Base-by-base conservation (phyloP, 2,888 invertebrate genomes). In the Dynastes hyllus region DNA sequence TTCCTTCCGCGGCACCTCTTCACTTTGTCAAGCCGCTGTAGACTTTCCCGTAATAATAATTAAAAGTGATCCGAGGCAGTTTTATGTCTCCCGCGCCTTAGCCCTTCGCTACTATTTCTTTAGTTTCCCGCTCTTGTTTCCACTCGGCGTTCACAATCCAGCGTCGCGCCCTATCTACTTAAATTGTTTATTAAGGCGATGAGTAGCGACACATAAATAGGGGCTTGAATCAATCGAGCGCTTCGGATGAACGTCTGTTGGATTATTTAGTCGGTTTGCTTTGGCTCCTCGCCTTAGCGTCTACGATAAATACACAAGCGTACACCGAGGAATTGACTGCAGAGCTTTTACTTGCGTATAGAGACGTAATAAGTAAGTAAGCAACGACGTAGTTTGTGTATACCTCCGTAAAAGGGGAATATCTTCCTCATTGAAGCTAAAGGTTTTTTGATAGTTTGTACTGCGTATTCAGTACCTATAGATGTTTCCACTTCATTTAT, bases 151-250 rank as follows among this genome's bases (percentile, higher is more conserved):
- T 40, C 45, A 11, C 45, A 45, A 45, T 13, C 29, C 45, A 8
- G 22, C 22, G 16, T 55, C 55, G 3, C 22, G 8, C 22, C 3
- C 22, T 55, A 16, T 32, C 73, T 61, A 61, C 73, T 75, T 75
- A 63, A 75, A 75, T 75, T 58, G 73, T 75, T 75, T 61, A 75
- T 75, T 75, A 73, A 75, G 61, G 73, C 73, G 40, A 29, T 61
- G 61, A 45, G 61, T 50, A 27, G 73, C 29, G 45, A 50, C 22
- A 61, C 58, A 40, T 75, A 75, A 75, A 75, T 75, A 61, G 73
- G 40, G 55, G 27, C 73, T 75, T 16, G 61, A 75, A 75, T 75
- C 73, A 75, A 75, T 75, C 73, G 73, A 61, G 61, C 73, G 73
- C 73, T 75, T 13, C 32, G 61, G 58, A 75, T 75, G 61, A 61